These are phyloP conservation scores for Pseudotriccus pelzelni DNA, from an alignment of 2,797 vertebrate genomes.

Conservation along the genomic window DNA sequence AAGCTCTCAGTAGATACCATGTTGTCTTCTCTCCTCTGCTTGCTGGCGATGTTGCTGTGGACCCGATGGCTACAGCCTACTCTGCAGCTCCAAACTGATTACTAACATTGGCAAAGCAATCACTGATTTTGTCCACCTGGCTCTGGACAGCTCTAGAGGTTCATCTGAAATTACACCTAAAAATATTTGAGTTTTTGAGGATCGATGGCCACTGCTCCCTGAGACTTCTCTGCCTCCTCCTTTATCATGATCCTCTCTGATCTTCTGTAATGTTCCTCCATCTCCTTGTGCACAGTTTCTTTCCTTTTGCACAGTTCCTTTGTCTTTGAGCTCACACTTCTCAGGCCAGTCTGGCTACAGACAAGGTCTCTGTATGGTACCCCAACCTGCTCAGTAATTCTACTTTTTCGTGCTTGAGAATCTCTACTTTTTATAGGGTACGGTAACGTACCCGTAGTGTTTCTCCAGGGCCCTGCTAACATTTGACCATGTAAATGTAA, in stretches of 20 bases:
- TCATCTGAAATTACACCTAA: background rate
- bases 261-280: background rate
- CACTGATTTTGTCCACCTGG: background rate
- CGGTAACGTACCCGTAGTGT: background rate
- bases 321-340: background rate
- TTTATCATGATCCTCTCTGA: background rate
- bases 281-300: background rate
- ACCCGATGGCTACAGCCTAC: background rate
- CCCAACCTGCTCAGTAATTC: slow-evolving; percentile 5
- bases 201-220: background rate
- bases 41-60: background rate
- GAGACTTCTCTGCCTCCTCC: background rate
- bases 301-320: background rate
- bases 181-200: background rate
- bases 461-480: slow-evolving; percentile 3
- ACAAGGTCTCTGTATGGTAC: background rate
- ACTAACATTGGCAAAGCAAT: background rate
- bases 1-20: background rate
- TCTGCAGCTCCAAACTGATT: background rate
- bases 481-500: background rate
- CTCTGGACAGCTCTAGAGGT: background rate
- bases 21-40: background rate
- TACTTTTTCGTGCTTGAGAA: slow-evolving; percentile 33
- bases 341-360: background rate
- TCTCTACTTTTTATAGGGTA: background rate